Base-by-base conservation (phyloP, 2,797 vertebrate species). In the Coregonus sp. region DNA sequence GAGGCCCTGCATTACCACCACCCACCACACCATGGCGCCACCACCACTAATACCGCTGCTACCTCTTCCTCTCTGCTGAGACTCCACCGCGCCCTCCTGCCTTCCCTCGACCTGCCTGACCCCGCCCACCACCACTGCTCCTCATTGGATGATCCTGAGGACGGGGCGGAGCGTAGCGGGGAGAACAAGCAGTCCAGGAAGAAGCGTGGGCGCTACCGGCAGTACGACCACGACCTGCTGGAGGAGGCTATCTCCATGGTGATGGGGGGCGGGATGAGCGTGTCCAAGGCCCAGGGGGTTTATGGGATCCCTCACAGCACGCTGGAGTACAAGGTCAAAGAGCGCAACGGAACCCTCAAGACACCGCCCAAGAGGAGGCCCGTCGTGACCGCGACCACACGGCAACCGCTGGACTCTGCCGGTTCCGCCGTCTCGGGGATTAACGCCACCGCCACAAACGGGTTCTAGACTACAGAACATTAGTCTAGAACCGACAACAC, bases 301-400 rank as follows among this genome's bases (percentile, higher is more conserved):
- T 99, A 99, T 88, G 98, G 98, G 86, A 96, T 99, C 90, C 98
- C 98, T 89, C 98, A 99, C 93, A 99, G 98, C 97, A 99, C 98
- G 94, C 97, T 99, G 93, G 98, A 99, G 96, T 99, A 99, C 94
- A 99, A 99, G 96, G 97, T 99, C 84, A 99, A 99, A 91, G 98
- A 99, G 91, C 96, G 98, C 89, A 97, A 97, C 89, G 98, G 98
- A 92, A 99, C 96, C 75, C 90, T 99, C 91, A 99, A 99, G 95
- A 98, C 96, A 85, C 98, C 97, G 3, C 98, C 98, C 86, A 99
- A 99, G 95, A 99, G 98, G 94, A 99, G 98, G 87, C 95, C 96
- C 89, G 95, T 96, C 90, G 18, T 85, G 96, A 96, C 78, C 16
- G 20, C 56, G 16, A 59, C 5, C 56, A 20, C 40, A 5, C 16